Base-by-base conservation (phyloP, 2,113 vertebrate species). In the Mungos mungo region DNA sequence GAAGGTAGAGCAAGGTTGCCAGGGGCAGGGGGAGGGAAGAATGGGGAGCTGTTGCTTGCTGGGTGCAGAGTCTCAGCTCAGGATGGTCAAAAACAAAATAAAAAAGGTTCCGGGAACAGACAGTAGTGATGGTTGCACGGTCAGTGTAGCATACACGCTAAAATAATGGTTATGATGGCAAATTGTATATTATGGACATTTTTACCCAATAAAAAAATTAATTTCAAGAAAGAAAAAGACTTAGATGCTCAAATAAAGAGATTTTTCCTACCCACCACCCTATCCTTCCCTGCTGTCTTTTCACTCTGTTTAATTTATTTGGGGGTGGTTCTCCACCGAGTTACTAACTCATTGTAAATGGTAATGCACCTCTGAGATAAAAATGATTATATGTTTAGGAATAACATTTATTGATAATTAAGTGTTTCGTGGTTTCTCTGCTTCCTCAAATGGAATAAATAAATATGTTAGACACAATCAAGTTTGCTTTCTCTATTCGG, bases 341-440 rank as follows among this genome's bases (percentile, higher is more conserved):
- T 92, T 88, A 72, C 77, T 79, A 29, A 89, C 89, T 93, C 38
- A 18, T 74, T 88, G 77, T 88, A 80, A 95, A 97, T 84, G 72
- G 72, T 93, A 90, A 86, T 82, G 76, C 47, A 77, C 74, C 85
- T 35, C 33, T 81, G 77, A 96, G 72, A 77, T 76, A 91, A 97
- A 96, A 98, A 83, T 95, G 88, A 97, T 96, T 83, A 82, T 92
- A 95, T 4, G 47, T 95, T 97, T 69, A 95, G 90, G 68, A 97
- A 88, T 95, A 69, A 77, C 92, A 69, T 84, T 97, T 97, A 96
- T 93, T 95, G 95, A 84, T 97, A 96, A 97, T 98, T 97, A 93
- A 98, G 68, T 90, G 97, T 96, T 95, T 95, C 72, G 27, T 94
- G 82, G 60, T 90, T 83, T 94, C 95, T 96, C 90, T 76, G 92